Percentiles rank a stretch among this genome's conserved stretches.
Evolutionary conservation across 2,113 vertebrate species (phyloP).

Genomic region (Ptilonorhynchus violaceus): DNA sequence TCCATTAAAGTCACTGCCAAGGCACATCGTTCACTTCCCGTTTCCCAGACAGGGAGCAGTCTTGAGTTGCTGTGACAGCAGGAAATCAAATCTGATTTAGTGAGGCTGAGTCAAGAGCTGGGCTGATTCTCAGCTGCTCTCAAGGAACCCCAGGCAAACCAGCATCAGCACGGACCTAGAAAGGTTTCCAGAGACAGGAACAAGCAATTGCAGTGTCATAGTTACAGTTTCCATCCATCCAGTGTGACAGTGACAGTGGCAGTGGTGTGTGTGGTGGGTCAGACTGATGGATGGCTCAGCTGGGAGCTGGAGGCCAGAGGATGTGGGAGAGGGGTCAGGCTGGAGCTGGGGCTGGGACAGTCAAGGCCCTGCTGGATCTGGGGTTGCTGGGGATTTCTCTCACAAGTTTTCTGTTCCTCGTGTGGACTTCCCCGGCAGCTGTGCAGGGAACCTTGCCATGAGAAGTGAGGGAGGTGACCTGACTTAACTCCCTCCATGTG

Average conservation of each 20-base stretch:
- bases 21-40: not conserved
- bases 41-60: not conserved
- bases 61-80: not conserved
- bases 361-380: not conserved
- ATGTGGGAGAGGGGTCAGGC: not conserved
- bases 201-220: not conserved
- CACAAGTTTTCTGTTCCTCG: not conserved
- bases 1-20: not conserved
- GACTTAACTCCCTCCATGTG: not conserved
- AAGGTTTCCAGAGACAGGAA: not conserved
- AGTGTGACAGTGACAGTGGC: not conserved
- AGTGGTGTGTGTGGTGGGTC: not conserved
- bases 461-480: not conserved
- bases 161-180: not conserved
- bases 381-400: not conserved
- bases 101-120: not conserved
- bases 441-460: not conserved
- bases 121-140: not conserved
- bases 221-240: not conserved
- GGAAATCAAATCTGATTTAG: not conserved
- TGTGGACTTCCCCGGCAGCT: not conserved
- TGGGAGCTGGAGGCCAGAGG: not conserved
- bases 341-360: not conserved
- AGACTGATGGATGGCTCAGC: not conserved
- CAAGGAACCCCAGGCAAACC: not conserved